Percentiles rank a stretch among this genome's conserved stretches.
Conservation (phyloP, 2,888 invertebrate species). For the Carpatolechia fugitivella region DNA sequence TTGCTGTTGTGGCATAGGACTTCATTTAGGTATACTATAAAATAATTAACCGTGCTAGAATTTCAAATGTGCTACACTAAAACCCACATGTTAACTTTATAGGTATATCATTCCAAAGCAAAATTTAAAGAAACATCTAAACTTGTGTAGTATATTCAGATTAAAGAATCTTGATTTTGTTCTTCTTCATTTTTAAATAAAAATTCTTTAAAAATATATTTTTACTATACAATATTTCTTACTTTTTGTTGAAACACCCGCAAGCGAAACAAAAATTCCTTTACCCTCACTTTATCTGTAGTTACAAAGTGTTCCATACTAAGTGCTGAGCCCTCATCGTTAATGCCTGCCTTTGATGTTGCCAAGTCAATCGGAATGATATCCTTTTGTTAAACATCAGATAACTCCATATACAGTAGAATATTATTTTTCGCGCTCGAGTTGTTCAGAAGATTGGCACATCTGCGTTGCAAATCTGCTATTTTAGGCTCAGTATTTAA, state of each 20-base stretch:
- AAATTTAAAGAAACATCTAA: too few species aligned
- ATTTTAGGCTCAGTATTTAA: slow-evolving; percentile 5
- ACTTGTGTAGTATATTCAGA: too few species aligned
- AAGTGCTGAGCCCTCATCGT: slow-evolving; percentile 42
- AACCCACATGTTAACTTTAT: too few species aligned
- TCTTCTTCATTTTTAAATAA: too few species aligned
- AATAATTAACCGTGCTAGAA: too few species aligned
- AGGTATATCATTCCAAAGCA: too few species aligned
- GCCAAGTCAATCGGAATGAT: slow-evolving; percentile 67
- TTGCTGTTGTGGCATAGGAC: too few species aligned
- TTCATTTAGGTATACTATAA: too few species aligned
- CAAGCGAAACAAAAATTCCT: slow-evolving; percentile 7
- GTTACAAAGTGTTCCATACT: slow-evolving; percentile 21
- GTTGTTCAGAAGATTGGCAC: slow-evolving; percentile 65
- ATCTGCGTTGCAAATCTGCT: slow-evolving; percentile 47
- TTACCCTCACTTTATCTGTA: slow-evolving; percentile 7
- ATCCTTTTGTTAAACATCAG: slow-evolving; percentile 68
- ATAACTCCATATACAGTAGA: slow-evolving; percentile 47
- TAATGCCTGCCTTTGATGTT: slow-evolving; percentile 63
- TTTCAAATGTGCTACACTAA: too few species aligned
- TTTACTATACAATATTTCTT: neutral
- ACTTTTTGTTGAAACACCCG: neutral
- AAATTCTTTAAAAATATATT: too few species aligned
- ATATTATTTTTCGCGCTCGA: slow-evolving; percentile 67
- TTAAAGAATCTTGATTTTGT: too few species aligned